Evolutionary conservation across 2,888 invertebrate genomes (phyloP).

Genomic region (Dolichopus griseipennis): DNA sequence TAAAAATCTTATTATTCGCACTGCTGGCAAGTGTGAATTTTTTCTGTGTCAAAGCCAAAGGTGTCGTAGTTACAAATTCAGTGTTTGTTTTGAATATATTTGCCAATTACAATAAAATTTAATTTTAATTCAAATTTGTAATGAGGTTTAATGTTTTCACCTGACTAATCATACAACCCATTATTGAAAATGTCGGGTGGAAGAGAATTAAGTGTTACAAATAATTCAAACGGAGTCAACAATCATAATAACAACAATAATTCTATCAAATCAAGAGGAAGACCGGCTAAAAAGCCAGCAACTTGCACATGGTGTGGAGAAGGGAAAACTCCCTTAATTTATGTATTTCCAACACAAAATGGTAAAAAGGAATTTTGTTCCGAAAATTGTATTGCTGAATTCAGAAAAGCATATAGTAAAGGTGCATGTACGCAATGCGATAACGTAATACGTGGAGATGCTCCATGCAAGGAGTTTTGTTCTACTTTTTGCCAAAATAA

Average conservation of each 20-base stretch:
- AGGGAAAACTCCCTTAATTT: slow-evolving; percentile 71
- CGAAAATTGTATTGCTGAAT: slow-evolving; percentile 79
- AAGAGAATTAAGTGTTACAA: slow-evolving; percentile 16
- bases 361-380: slow-evolving; percentile 91
- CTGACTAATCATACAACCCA: background rate
- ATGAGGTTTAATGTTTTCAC: background rate
- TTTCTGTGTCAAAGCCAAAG: slow-evolving; percentile 1
- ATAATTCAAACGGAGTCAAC: slow-evolving; percentile 13
- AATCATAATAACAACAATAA: slow-evolving; percentile 15
- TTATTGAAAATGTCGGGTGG: slow-evolving; percentile 18
- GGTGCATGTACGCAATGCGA: slow-evolving; percentile 82
- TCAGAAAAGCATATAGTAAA: slow-evolving; percentile 78
- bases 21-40: background rate
- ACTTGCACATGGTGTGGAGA: slow-evolving; percentile 80
- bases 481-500: slow-evolving; percentile 76
- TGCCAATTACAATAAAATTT: background rate
- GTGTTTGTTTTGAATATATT: slow-evolving; percentile 4
- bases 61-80: background rate
- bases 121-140: background rate
- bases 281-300: slow-evolving; percentile 64
- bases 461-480: slow-evolving; percentile 74
- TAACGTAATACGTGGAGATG: slow-evolving; percentile 66
- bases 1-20: background rate
- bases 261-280: slow-evolving; percentile 46
- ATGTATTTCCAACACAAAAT: slow-evolving; percentile 71